A percentile compares a stretch with the other conserved stretches of the same genome.
phyloP scores from a whole-genome alignment of 2,113 vertebrate genomes.

The Eolophus roseicapilla region DNA sequence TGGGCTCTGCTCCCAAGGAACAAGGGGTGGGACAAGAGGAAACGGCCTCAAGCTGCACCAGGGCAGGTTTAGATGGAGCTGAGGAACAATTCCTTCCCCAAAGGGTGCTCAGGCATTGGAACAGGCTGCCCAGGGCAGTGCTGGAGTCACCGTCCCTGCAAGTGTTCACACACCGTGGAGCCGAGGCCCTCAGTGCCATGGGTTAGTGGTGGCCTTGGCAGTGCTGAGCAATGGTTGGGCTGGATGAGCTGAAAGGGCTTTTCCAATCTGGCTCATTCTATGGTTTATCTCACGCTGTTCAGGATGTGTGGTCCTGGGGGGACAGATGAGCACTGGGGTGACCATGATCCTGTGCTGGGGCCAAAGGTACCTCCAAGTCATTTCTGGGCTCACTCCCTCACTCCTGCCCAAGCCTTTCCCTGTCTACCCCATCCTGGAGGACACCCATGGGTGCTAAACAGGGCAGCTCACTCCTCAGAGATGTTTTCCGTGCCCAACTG shows the following conservation, averaged over 20 bases:
- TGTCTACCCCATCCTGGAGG: not conserved
- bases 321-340: not conserved
- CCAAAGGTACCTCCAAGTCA: not conserved
- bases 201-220: not conserved
- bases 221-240: not conserved
- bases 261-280: not conserved
- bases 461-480: slow-evolving; percentile 68
- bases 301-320: not conserved
- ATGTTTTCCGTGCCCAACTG: slow-evolving; percentile 49
- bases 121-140: no score
- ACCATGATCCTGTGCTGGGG: not conserved
- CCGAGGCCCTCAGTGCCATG: not conserved
- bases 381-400: not conserved
- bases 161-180: no score
- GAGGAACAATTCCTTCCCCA: no score
- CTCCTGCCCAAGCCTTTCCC: not conserved
- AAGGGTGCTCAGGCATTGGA: no score
- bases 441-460: not conserved
- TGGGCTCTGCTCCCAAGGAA: no score
- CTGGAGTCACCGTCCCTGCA: no score
- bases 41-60: no score
- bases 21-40: no score
- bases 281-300: not conserved
- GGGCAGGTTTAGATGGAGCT: no score
- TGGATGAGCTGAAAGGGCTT: not conserved